Conservation (phyloP, 1,140 invertebrate species). For the Trachelipus rathkii region DNA sequence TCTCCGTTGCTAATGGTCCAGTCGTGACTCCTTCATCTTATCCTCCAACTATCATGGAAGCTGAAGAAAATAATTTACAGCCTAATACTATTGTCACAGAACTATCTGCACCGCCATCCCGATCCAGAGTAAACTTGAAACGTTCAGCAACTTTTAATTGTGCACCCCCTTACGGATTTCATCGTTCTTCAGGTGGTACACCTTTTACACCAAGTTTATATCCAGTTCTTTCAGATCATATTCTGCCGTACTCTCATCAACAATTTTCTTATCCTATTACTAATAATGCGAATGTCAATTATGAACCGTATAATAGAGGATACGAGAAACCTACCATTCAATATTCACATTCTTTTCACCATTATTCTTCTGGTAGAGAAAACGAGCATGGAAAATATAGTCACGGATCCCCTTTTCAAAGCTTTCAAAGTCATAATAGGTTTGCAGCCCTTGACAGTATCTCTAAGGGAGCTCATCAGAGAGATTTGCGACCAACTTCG, state of each 20-base stretch:
- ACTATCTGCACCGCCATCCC: not conserved
- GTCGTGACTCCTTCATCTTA: not conserved
- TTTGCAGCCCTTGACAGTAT: not conserved
- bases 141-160: not conserved
- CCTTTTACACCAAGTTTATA: not conserved
- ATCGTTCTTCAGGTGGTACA: not conserved
- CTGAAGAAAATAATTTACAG: not conserved
- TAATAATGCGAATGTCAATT: not conserved
- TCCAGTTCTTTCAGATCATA: conserved; percentile 7
- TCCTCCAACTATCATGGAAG: not conserved
- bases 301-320: not conserved
- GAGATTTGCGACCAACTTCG: not conserved
- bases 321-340: not conserved
- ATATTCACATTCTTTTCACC: not conserved
- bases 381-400: not conserved
- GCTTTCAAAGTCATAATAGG: not conserved
- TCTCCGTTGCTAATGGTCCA: not conserved
- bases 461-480: not conserved
- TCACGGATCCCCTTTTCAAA: not conserved
- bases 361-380: not conserved
- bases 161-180: not conserved
- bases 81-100: not conserved
- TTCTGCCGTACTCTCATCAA: not conserved
- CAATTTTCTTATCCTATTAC: not conserved
- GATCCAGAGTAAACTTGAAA: not conserved